These are phyloP conservation scores for Labia minor DNA, from an alignment of 2,888 invertebrate genomes.

Conservation along the genomic window DNA sequence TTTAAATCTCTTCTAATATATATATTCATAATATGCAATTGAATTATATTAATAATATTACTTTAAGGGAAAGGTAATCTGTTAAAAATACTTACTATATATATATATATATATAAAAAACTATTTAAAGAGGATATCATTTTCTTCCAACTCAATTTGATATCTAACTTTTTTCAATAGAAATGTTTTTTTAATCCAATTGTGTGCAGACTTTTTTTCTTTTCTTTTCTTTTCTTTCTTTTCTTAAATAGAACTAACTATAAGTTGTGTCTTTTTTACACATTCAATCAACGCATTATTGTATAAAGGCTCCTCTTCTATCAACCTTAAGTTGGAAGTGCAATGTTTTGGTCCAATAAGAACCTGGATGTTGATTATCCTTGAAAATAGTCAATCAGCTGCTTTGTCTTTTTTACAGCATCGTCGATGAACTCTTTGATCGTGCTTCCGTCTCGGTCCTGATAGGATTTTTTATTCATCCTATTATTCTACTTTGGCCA, in stretches of 20 bases:
- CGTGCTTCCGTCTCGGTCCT: not conserved
- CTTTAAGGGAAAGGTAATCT: too few species aligned
- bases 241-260: not conserved
- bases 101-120: too few species aligned
- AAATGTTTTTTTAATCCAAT: not conserved
- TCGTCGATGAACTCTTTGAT: not conserved
- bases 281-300: slow-evolving; percentile 1
- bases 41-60: too few species aligned
- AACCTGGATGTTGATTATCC: not conserved
- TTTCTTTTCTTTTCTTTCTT: too few species aligned
- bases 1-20: too few species aligned
- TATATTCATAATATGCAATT: too few species aligned
- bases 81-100: too few species aligned
- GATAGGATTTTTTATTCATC: slow-evolving; percentile 13
- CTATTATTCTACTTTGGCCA: not conserved
- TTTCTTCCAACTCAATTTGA: not conserved
- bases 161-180: slow-evolving; percentile 7
- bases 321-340: not conserved
- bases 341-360: not conserved
- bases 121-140: not conserved
- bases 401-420: slow-evolving; percentile 9
- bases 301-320: not conserved
- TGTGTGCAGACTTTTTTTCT: not conserved
- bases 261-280: not conserved
- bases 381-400: not conserved